phyloP scores from a whole-genome alignment of 1,140 invertebrate species.

The Cotesia glomerata region DNA sequence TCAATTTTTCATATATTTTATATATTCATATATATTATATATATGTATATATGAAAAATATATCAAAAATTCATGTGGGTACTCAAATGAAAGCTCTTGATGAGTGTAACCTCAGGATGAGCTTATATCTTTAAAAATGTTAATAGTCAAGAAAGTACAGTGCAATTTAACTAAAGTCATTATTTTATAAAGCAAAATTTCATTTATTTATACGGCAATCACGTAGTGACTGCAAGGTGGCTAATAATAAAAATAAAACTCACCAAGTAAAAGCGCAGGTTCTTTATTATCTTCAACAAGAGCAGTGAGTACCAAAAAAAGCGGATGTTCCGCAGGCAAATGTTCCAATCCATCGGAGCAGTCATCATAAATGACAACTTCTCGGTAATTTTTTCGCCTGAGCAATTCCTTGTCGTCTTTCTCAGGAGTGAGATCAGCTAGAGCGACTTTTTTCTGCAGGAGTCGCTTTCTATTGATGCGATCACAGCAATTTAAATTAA shows the following conservation, averaged over 20 bases:
- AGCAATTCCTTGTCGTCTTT: constrained; percentile 71
- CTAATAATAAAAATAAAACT: too few relatives aligned
- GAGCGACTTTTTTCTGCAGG: constrained; percentile 71
- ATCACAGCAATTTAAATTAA: constrained; percentile 80
- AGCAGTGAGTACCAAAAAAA: constrained; percentile 72
- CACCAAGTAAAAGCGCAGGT: constrained; percentile 74
- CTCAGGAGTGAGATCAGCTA: constrained; percentile 72
- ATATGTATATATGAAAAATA: too few relatives aligned
- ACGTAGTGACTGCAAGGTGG: too few relatives aligned
- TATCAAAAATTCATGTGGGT: too few relatives aligned
- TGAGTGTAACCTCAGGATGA: too few relatives aligned
- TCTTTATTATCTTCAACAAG: constrained; percentile 75
- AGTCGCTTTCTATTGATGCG: constrained; percentile 74
- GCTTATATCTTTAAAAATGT: too few relatives aligned
- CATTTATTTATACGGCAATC: too few relatives aligned
- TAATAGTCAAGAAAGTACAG: too few relatives aligned
- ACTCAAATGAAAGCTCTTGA: too few relatives aligned
- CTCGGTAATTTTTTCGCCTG: constrained; percentile 64
- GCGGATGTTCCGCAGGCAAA: constrained; percentile 67
- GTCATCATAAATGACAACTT: constrained; percentile 77
- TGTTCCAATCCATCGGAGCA: constrained; percentile 68
- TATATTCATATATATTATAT: too few relatives aligned
- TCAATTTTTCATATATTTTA: too few relatives aligned
- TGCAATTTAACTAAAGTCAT: neutral
- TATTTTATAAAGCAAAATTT: too few relatives aligned